Percentiles rank a stretch among this genome's conserved stretches.
These are phyloP conservation scores for Eilema griseolum DNA, from an alignment of 2,888 invertebrate genomes.

Conservation along the genomic window DNA sequence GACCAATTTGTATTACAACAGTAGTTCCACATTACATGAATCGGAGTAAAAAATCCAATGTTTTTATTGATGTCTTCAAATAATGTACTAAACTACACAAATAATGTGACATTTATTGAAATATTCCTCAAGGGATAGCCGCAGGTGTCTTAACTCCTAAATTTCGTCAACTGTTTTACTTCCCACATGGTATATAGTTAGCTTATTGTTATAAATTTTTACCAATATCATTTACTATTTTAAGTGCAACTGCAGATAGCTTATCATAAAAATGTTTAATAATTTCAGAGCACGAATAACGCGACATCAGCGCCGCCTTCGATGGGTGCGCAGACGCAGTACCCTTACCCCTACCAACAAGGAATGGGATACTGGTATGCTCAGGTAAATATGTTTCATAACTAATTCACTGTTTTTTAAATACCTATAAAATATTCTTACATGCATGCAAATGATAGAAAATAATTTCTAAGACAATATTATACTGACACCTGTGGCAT, in stretches of 20 bases:
- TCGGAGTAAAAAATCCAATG: no score
- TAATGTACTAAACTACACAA: no score
- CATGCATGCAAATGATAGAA: neutral
- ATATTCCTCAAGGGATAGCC: no score
- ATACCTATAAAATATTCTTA: no score
- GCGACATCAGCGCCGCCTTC: slow-evolving; percentile 75
- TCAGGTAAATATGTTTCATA: slow-evolving; percentile 87
- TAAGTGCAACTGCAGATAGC: neutral
- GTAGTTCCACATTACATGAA: neutral
- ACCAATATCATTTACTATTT: neutral
- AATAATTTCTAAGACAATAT: neutral
- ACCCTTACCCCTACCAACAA: slow-evolving; percentile 95
- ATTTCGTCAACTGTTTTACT: no score
- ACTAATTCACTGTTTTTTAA: neutral
- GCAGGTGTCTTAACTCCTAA: no score
- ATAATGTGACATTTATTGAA: no score
- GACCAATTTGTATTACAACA: neutral
- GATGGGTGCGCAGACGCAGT: slow-evolving; percentile 91
- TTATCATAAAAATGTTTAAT: slow-evolving; percentile 8
- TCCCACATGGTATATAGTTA: no score
- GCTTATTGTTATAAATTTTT: no score
- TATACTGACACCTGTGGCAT: neutral
- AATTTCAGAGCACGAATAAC: slow-evolving; percentile 76
- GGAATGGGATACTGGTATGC: slow-evolving; percentile 98
- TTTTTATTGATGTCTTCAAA: no score